These are phyloP conservation scores for Myrmophylax atrothorax DNA, from an alignment of 2,113 vertebrate genomes.

Conservation along the genomic window DNA sequence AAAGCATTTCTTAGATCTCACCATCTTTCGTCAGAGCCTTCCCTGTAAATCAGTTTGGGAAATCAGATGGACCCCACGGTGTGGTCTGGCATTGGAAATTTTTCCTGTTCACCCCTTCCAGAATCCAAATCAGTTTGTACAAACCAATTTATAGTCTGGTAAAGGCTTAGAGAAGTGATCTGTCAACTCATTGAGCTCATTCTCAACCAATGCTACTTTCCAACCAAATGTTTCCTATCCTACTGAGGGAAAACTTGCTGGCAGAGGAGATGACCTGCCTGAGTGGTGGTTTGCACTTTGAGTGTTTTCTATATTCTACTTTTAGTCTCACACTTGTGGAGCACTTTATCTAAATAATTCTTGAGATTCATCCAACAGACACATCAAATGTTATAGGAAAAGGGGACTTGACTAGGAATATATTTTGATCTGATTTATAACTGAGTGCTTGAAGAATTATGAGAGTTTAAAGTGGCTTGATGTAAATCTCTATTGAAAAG, in stretches of 20 bases:
- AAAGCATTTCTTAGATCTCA: background rate
- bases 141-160: background rate
- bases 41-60: background rate
- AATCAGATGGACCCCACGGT: background rate
- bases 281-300: background rate
- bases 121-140: background rate
- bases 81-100: background rate
- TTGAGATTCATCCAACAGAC: background rate
- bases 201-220: background rate
- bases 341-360: background rate
- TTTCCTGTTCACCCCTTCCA: background rate
- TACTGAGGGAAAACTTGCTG: background rate
- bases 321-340: background rate
- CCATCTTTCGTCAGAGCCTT: background rate
- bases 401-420: background rate
- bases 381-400: background rate
- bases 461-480: conserved; percentile 26
- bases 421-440: conserved; percentile 28
- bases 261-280: background rate
- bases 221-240: background rate
- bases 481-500: conserved; percentile 31
- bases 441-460: conserved; percentile 11
- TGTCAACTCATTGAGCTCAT: background rate
- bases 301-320: background rate
- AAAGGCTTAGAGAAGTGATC: background rate